Evolutionary conservation across 1,140 invertebrate species (phyloP).

Genomic region (Orchestia grillus): DNA sequence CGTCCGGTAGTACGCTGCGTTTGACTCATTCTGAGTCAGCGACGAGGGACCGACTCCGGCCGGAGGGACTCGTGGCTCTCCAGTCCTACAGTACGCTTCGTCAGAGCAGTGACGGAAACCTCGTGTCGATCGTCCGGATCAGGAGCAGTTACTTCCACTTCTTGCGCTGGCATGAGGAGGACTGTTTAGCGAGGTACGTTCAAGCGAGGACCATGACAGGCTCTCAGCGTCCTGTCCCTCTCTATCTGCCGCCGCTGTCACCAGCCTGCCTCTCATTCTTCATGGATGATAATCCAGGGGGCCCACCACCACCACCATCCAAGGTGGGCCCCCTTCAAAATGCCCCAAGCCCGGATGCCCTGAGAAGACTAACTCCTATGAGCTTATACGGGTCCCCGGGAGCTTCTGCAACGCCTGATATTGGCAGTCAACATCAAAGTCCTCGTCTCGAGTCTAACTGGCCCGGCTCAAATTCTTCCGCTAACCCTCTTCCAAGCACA

Average conservation of each 20-base stretch:
- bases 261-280: conserved; percentile 20
- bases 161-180: conserved; percentile 34
- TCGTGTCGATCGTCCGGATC: neutral
- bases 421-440: conserved; percentile 39
- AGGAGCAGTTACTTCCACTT: conserved; percentile 31
- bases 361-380: conserved; percentile 39
- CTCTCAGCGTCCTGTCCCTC: conserved; percentile 39
- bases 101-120: conserved; percentile 26
- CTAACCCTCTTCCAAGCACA: neutral
- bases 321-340: conserved; percentile 47
- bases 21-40: conserved; percentile 52
- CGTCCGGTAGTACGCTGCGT: conserved; percentile 43
- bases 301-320: conserved; percentile 28
- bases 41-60: conserved; percentile 17
- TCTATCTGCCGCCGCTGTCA: conserved; percentile 51
- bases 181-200: neutral
- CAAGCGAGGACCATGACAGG: conserved; percentile 36
- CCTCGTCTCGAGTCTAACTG: neutral
- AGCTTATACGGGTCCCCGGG: conserved; percentile 15
- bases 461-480: neutral
- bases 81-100: conserved; percentile 50
- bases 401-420: neutral
- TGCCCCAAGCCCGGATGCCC: conserved; percentile 12
- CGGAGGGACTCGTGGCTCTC: conserved; percentile 24
- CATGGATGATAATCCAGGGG: conserved; percentile 50